A percentile compares a stretch with the other conserved stretches of the same genome.
Evolutionary conservation across 2,797 vertebrate genomes (phyloP).

Genomic region (Channallabes apus): DNA sequence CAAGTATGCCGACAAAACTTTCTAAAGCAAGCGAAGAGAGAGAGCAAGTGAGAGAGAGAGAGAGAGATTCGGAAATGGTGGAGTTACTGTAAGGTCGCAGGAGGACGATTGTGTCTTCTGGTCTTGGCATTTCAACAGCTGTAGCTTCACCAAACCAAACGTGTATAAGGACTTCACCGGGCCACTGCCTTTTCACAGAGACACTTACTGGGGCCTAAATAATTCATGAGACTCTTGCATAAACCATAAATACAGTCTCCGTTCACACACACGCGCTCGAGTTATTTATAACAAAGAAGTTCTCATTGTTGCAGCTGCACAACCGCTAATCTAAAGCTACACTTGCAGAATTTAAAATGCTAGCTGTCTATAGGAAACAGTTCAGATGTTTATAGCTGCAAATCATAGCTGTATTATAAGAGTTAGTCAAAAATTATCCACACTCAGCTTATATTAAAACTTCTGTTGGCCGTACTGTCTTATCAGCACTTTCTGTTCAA

Average conservation of each 20-base stretch:
- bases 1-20: background rate
- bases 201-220: slow-evolving; percentile 11
- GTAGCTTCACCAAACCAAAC: slow-evolving; percentile 12
- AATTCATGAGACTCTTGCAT: slow-evolving; percentile 21
- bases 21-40: background rate
- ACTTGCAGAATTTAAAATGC: background rate
- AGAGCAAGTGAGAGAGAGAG: background rate
- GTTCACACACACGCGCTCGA: background rate
- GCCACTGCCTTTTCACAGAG: background rate
- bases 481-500: no score
- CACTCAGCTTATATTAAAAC: no score
- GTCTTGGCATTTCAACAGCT: slow-evolving; percentile 26
- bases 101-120: slow-evolving; percentile 12
- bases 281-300: slow-evolving; percentile 5
- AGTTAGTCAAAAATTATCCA: no score
- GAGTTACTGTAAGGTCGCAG: slow-evolving; percentile 7
- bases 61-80: background rate
- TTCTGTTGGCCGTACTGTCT: no score
- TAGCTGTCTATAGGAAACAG: background rate
- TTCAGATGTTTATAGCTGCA: background rate
- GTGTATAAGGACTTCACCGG: slow-evolving; percentile 8
- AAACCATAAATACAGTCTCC: background rate
- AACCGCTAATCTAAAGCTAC: background rate
- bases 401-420: background rate
- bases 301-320: background rate